These are phyloP conservation scores for Athene cunicularia DNA, from an alignment of 2,113 vertebrate genomes.

Conservation along the genomic window DNA sequence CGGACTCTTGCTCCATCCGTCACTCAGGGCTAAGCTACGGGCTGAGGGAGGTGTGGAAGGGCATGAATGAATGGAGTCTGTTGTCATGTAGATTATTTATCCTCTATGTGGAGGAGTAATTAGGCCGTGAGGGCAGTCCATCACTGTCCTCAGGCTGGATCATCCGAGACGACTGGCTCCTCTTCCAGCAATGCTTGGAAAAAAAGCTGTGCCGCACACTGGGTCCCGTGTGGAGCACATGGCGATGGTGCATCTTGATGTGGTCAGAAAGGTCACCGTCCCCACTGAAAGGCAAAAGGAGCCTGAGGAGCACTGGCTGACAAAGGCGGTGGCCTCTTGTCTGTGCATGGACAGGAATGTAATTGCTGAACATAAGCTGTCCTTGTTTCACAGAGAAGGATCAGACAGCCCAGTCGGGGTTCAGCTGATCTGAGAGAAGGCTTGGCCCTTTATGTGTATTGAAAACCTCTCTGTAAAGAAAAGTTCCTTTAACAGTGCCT, in stretches of 20 bases:
- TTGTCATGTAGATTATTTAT: conserved; percentile 68
- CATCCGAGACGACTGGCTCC: conserved; percentile 33
- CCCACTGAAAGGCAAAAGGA: conserved; percentile 43
- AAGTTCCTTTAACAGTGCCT: conserved; percentile 38
- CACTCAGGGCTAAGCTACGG: background rate
- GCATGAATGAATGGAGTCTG: conserved; percentile 24
- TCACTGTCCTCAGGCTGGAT: conserved; percentile 47
- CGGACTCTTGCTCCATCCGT: background rate
- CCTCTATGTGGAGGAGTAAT: conserved; percentile 48
- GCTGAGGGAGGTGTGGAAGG: background rate
- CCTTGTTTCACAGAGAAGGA: conserved; percentile 56
- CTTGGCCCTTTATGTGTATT: background rate
- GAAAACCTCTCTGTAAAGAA: conserved; percentile 44
- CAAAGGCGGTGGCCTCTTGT: conserved; percentile 60
- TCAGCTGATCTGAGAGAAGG: conserved; percentile 37
- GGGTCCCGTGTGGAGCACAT: conserved; percentile 38
- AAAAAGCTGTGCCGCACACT: background rate
- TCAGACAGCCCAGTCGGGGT: conserved; percentile 32
- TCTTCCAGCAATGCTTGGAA: background rate
- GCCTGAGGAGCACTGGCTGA: background rate
- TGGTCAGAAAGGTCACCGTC: conserved; percentile 56
- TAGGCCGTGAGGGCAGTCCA: conserved; percentile 57
- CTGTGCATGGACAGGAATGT: conserved; percentile 23
- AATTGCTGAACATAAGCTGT: conserved; percentile 67
- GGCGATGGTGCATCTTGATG: conserved; percentile 46